These are phyloP conservation scores for Ameiurus melas DNA, from an alignment of 2,113 vertebrate genomes.

Conservation along the genomic window DNA sequence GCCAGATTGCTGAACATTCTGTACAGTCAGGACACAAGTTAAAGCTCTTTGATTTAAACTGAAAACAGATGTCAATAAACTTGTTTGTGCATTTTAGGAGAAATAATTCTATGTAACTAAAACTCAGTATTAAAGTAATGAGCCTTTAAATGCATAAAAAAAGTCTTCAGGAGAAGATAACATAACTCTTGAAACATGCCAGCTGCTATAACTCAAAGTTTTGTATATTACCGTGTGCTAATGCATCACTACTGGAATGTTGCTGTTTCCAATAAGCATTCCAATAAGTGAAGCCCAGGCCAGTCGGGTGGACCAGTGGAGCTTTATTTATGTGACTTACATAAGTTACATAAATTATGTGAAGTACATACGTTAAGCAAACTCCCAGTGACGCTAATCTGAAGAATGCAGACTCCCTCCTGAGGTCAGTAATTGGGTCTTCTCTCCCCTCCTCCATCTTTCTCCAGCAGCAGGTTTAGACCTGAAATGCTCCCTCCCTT, in stretches of 20 bases:
- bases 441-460: conserved; percentile 61
- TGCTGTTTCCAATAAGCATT: conserved; percentile 79
- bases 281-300: conserved; percentile 65
- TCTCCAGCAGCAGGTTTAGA: conserved; percentile 80
- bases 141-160: conserved; percentile 28
- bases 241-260: conserved; percentile 38
- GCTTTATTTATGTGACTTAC: conserved; percentile 71
- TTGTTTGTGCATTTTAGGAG: conserved; percentile 37
- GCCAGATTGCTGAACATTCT: neutral
- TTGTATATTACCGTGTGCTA: conserved; percentile 24
- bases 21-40: neutral
- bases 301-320: conserved; percentile 58
- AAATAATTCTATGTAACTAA: conserved; percentile 20
- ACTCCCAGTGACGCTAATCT: conserved; percentile 82
- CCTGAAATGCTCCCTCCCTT: conserved; percentile 77
- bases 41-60: conserved; percentile 52
- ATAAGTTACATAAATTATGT: conserved; percentile 65
- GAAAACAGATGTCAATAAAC: conserved; percentile 52
- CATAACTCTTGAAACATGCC: conserved; percentile 19
- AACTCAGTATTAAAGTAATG: conserved; percentile 21
- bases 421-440: conserved; percentile 83
- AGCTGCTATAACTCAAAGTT: conserved; percentile 23
- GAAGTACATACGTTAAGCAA: conserved; percentile 82
- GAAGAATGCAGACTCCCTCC: conserved; percentile 83
- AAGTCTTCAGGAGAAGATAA: conserved; percentile 7